These are phyloP conservation scores for Xylota segnis DNA, from an alignment of 2,888 invertebrate genomes.

Conservation along the genomic window DNA sequence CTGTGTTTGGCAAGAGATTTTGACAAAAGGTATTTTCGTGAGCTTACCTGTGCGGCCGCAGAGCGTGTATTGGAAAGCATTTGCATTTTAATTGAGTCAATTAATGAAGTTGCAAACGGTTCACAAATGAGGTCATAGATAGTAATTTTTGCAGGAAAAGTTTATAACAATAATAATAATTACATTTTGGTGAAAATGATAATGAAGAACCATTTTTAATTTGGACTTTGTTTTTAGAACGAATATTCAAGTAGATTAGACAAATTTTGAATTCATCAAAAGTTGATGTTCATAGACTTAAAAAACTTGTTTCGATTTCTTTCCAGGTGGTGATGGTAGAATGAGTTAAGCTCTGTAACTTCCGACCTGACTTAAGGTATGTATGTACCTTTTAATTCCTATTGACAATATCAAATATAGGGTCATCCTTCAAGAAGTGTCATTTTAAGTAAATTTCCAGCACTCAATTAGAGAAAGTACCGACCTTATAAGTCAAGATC, in stretches of 20 bases:
- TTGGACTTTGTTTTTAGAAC: slow-evolving; percentile 18
- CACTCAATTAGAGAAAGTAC: too few species aligned
- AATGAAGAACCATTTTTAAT: slow-evolving; percentile 43
- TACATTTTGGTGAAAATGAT: slow-evolving; percentile 43
- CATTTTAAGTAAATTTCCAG: too few species aligned
- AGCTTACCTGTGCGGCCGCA: slow-evolving; percentile 7
- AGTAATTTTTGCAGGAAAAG: slow-evolving; percentile 15
- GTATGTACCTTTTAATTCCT: background rate
- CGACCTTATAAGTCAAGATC: too few species aligned
- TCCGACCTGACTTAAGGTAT: background rate
- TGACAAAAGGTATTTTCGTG: background rate
- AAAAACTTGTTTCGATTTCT: background rate
- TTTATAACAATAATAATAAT: slow-evolving; percentile 39
- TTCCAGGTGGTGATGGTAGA: background rate
- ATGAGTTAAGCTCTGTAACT: background rate
- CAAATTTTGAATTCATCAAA: background rate
- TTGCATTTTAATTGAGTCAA: slow-evolving; percentile 76
- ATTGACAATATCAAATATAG: too few species aligned
- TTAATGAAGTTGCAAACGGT: slow-evolving; percentile 73
- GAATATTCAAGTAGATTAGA: slow-evolving; percentile 34
- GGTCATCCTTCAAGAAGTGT: too few species aligned
- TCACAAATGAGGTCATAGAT: slow-evolving; percentile 65
- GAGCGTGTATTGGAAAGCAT: slow-evolving; percentile 27
- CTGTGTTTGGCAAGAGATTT: slow-evolving; percentile 30
- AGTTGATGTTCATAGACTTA: background rate